phyloP scores from a whole-genome alignment of 2,113 vertebrate genomes.

The Pantherophis guttatus region DNA sequence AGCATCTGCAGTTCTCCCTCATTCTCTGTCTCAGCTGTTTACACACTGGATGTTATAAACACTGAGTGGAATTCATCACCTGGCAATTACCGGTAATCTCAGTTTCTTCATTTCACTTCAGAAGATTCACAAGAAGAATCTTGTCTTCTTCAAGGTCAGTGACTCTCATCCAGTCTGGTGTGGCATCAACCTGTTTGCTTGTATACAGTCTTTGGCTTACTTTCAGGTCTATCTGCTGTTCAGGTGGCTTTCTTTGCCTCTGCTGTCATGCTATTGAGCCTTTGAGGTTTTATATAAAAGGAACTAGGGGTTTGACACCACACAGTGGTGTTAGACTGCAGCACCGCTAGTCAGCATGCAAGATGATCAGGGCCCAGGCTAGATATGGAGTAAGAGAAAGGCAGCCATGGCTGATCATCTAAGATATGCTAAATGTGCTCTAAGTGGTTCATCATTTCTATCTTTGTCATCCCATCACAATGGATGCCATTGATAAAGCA shows the following conservation, averaged over 20 bases:
- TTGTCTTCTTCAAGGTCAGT: not conserved
- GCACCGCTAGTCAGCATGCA: not conserved
- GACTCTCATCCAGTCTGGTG: not conserved
- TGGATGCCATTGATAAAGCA: not conserved
- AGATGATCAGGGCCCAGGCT: not conserved
- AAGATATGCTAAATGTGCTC: not conserved
- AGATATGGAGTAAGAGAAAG: not conserved
- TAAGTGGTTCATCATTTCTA: not conserved
- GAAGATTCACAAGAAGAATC: too few species aligned
- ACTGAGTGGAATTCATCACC: not conserved
- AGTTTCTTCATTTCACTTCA: not conserved
- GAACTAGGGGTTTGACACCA: not conserved
- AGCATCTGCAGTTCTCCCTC: too few species aligned
- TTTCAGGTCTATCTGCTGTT: not conserved
- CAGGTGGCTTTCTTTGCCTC: not conserved
- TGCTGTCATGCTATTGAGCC: not conserved
- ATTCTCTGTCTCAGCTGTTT: not conserved
- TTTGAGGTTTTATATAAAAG: not conserved
- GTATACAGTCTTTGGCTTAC: not conserved
- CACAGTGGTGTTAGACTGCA: not conserved
- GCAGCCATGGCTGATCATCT: not conserved
- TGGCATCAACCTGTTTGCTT: not conserved
- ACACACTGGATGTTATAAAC: not conserved
- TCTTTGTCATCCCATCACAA: not conserved
- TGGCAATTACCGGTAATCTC: not conserved